Evolutionary conservation across 2,113 vertebrate genomes (phyloP), one percentile per base, ranked within the genome.

Genomic region (Siphamia tubifer): DNA sequence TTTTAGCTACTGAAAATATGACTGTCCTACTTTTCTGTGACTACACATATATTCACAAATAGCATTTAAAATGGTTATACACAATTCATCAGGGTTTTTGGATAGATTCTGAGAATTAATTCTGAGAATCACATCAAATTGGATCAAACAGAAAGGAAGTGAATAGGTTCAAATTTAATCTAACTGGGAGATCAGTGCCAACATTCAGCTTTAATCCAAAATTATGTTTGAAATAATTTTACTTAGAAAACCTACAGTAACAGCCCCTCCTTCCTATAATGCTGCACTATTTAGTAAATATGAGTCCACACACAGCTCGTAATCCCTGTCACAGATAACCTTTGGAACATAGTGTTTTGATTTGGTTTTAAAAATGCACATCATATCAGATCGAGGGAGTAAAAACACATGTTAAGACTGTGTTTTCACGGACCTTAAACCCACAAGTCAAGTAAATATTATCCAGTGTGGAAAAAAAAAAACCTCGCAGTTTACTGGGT

Each of bases 381-480:
- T 16, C 5, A 24, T 17, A 69, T 47, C 23, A 25, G 27, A 34
- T 11, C 49, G 12, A 45, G n/a, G n/a, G n/a, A n/a, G n/a, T n/a
- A 24, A 17, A 45, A 25, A 13, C 35, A 38, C 16, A 38, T 39
- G 43, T 67, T 17, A 66, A 68, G 15, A 63, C 23, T 52, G 15
- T 45, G 32, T 61, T 27, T 69, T 36, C 13, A 27, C 54, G 17
- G 20, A 79, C 34, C 5, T 25, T 17, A 49, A 57, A 42, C 66
- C 40, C 13, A 31, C 5, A 4, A 49, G 15, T 23, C 28, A 42
- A 62, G 44, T 25, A 42, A 57, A 72, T 38, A 66, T 67, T 51
- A 66, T 27, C 44, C 31, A 24, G 21, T 57, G 34, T 61, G 64
- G 49, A 76, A 80, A 64, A 82, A 82, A 70, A 73, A 64, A 38